phyloP scores from a whole-genome alignment of 1,140 invertebrate genomes.

The Cheumatopsyche charites region DNA sequence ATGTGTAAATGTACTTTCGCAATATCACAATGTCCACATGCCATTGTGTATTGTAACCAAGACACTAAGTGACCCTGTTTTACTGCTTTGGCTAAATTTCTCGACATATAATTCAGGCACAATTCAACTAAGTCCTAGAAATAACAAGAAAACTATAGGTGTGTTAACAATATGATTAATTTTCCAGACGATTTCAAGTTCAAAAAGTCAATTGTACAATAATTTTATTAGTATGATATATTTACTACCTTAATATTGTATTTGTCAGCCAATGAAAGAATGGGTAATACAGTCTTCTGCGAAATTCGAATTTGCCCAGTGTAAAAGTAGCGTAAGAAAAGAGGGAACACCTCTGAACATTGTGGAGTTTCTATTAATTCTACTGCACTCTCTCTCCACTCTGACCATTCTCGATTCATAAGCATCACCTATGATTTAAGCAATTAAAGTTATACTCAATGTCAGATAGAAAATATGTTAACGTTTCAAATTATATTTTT shows the following conservation, averaged over 20 bases:
- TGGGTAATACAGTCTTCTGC: conserved; percentile 80
- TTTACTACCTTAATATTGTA: conserved; percentile 83
- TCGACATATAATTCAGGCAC: conserved; percentile 87
- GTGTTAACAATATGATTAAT: too few relatives aligned
- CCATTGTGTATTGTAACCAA: conserved; percentile 88
- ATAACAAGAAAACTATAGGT: too few relatives aligned
- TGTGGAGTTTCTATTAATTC: conserved; percentile 84
- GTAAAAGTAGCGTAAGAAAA: conserved; percentile 91
- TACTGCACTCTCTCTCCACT: conserved; percentile 84
- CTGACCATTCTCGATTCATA: conserved; percentile 91
- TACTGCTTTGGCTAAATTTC: conserved; percentile 84
- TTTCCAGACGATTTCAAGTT: too few relatives aligned
- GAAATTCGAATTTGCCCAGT: conserved; percentile 88
- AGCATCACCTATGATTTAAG: too few relatives aligned
- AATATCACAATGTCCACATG: conserved; percentile 80
- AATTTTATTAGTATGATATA: not conserved
- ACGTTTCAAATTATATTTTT: too few relatives aligned
- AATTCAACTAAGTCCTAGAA: conserved; percentile 77
- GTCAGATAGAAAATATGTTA: too few relatives aligned
- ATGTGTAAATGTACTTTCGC: conserved; percentile 62
- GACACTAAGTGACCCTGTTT: conserved; percentile 80
- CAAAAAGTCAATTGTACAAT: too few relatives aligned
- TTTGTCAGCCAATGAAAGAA: conserved; percentile 89
- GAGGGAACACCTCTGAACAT: conserved; percentile 83
- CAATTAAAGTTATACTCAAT: conserved; percentile 55